Evolutionary conservation across 2,888 invertebrate genomes (phyloP), one percentile per base, ranked within the genome.

Genomic region (Subacronicta megacephala): DNA sequence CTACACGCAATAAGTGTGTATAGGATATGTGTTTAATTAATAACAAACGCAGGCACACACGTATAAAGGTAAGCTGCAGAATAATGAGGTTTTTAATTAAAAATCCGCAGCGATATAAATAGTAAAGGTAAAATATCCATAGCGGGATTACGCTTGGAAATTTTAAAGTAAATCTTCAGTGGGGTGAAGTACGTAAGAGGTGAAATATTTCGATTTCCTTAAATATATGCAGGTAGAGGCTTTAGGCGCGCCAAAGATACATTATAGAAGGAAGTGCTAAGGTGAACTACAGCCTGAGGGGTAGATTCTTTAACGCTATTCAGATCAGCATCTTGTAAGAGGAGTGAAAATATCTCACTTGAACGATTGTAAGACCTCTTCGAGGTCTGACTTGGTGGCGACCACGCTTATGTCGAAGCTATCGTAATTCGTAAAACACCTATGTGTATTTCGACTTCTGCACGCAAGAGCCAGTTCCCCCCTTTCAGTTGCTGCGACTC

Each of bases 121-220:
- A 63, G 56, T 50, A 62, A 7, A 40, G 15, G 53, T 46, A 46
- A 54, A 60, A 45, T 59, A 67, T 59, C 46, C 61, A 44, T 41
- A 20, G 53, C 31, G 33, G 73, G 54, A 57, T 56, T 56, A 63
- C 54, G 43, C 51, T 59, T 70, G 67, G 47, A 70, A 70, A 82
- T 73, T 72, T 77, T 68, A 75, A 77, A 78, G 71, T 61, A 75
- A 68, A 68, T 49, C 51, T 68, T 50, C 33, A 57, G 44, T 41
- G 26, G 45, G 49, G 40, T 55, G 57, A 62, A 54, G 62, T 77
- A 78, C 75, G 81, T 71, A 79, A 66, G 70, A 77, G 80, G 77
- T 80, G 68, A 80, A 83, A 84, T 86, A 82, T 84, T 81, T 83
- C 82, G 73, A 80, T 83, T 80, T 73, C 80, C 77, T 78, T 75